A percentile compares a stretch with the other conserved stretches of the same genome.
These are phyloP conservation scores for Lagopus leucura DNA, from an alignment of 2,113 vertebrate species.

Conservation along the genomic window DNA sequence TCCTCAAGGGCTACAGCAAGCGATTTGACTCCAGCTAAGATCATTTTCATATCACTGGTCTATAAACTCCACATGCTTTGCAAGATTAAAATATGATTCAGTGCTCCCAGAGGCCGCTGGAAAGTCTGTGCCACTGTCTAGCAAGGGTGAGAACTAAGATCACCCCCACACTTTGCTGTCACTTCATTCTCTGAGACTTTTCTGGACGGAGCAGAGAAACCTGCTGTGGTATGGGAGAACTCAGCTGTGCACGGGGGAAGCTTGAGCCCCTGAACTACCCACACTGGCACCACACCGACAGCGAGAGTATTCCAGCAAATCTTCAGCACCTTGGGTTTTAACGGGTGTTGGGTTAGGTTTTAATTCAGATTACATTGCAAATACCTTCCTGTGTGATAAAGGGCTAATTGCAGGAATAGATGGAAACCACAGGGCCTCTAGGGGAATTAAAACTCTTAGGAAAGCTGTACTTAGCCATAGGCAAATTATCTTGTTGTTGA, in stretches of 20 bases:
- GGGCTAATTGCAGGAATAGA: conserved; percentile 25
- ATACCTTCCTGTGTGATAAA: conserved; percentile 32
- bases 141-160: neutral
- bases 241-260: neutral
- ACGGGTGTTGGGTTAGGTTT: neutral
- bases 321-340: neutral
- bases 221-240: neutral
- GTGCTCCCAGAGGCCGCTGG: neutral
- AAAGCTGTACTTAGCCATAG: conserved; percentile 49
- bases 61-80: neutral
- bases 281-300: neutral
- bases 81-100: neutral
- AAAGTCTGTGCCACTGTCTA: neutral
- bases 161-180: neutral
- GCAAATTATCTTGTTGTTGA: conserved; percentile 54
- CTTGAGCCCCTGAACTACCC: neutral
- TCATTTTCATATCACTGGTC: neutral
- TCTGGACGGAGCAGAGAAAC: neutral
- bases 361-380: conserved; percentile 64
- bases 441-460: conserved; percentile 41
- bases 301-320: neutral
- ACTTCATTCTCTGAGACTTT: neutral
- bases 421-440: conserved; percentile 38
- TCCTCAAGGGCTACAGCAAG: neutral
- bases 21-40: rapidly evolving